Evolutionary conservation across 2,113 vertebrate species (phyloP).

Genomic region (Oceanites oceanicus): DNA sequence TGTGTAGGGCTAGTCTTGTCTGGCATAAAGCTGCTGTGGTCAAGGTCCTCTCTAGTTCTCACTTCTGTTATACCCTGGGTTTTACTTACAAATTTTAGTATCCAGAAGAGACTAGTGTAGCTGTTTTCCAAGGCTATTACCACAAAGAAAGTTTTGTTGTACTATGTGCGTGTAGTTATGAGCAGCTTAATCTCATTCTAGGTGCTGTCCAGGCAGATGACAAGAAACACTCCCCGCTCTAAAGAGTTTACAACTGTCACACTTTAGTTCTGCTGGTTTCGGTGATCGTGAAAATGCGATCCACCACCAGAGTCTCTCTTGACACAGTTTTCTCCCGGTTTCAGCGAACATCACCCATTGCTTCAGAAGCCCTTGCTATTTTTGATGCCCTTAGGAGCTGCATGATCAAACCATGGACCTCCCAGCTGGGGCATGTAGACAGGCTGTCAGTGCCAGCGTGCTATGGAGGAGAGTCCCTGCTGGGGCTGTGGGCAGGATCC

Average conservation of each 20-base stretch:
- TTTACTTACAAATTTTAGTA: background rate
- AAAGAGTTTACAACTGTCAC: background rate
- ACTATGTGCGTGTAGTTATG: accelerated
- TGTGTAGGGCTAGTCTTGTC: background rate
- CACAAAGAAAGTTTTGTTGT: background rate
- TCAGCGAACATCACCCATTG: accelerated
- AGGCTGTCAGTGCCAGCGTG: background rate
- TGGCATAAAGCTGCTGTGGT: background rate
- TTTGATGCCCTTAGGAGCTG: background rate
- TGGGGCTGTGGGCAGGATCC: background rate
- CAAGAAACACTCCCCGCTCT: background rate
- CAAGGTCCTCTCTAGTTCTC: background rate
- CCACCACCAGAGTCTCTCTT: background rate
- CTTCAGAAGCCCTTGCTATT: background rate
- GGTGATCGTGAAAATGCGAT: background rate
- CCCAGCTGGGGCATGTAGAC: background rate
- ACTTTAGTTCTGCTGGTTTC: background rate
- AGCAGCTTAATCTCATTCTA: background rate
- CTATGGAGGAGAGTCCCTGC: background rate
- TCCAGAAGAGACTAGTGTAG: background rate
- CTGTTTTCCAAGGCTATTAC: background rate
- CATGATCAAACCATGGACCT: background rate
- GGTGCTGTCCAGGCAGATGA: background rate
- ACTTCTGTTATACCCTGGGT: background rate
- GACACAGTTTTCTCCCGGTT: background rate